Conservation (phyloP, 1,140 invertebrate species). For the Brachionus paranguensis region DNA sequence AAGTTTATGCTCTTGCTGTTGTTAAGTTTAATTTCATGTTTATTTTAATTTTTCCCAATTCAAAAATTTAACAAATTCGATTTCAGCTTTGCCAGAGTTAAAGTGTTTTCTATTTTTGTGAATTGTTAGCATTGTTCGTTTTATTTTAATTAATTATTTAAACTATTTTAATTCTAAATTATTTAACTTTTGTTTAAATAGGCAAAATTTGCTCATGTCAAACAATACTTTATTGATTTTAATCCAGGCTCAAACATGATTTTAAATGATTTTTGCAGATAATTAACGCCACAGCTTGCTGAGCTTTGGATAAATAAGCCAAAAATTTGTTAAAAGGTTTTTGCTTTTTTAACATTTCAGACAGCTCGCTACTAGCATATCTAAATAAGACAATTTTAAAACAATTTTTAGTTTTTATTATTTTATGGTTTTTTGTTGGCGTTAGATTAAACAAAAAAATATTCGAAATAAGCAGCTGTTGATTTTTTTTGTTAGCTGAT, state of each 20-base stretch:
- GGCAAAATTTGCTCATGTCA: neutral
- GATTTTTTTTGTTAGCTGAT: neutral
- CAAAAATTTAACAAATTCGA: neutral
- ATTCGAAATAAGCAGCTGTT: neutral
- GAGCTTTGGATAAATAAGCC: neutral
- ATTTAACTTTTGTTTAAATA: neutral
- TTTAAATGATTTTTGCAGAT: neutral
- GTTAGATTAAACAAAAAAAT: neutral
- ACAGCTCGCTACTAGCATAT: too few relatives aligned
- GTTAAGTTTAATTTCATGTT: slow-evolving; percentile 20
- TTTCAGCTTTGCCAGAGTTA: neutral
- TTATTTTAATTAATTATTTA: neutral
- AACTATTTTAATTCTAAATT: neutral
- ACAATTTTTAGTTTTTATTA: neutral
- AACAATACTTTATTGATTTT: neutral
- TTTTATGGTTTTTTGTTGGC: neutral
- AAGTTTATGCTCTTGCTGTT: neutral
- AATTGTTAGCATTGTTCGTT: neutral
- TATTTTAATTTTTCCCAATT: neutral
- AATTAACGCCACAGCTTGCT: neutral
- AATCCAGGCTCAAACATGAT: neutral
- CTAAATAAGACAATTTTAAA: too few relatives aligned
- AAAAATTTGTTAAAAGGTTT: too few relatives aligned
- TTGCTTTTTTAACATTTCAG: too few relatives aligned
- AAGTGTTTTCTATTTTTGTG: neutral